phyloP scores from a whole-genome alignment of 2,888 invertebrate species.

The Eristalis arbustorum region DNA sequence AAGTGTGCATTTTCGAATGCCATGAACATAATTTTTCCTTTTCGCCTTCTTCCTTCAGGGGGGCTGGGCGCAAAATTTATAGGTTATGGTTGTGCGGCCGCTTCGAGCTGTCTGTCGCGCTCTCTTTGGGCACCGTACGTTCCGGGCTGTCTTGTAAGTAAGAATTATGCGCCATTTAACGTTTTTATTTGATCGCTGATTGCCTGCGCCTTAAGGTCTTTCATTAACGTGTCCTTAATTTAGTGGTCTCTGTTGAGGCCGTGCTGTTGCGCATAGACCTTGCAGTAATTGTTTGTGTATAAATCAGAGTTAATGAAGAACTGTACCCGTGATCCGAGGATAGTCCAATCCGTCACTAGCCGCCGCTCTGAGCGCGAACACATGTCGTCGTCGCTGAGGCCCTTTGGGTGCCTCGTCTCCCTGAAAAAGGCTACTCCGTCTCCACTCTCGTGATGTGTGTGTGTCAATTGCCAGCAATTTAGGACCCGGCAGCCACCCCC shows the following conservation, averaged over 20 bases:
- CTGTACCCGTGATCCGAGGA: conserved; percentile 41
- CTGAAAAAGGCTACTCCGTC: conserved; percentile 6
- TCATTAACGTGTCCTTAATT: conserved; percentile 67
- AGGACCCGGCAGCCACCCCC: conserved; percentile 15
- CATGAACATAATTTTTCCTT: conserved; percentile 64
- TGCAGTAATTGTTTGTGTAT: conserved; percentile 50
- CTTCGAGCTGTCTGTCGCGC: conserved; percentile 40
- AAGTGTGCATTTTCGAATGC: conserved; percentile 67
- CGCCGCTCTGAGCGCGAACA: conserved; percentile 25
- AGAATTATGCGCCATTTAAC: conserved; percentile 72
- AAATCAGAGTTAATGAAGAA: conserved; percentile 57
- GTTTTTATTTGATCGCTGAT: conserved; percentile 73
- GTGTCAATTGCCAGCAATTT: conserved; percentile 72
- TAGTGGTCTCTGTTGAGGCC: conserved; percentile 39
- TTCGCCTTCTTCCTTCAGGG: conserved; percentile 52
- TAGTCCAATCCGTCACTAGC: conserved; percentile 39
- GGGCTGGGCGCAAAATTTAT: conserved; percentile 60
- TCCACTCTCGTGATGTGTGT: conserved; percentile 57
- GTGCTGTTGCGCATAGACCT: conserved; percentile 19
- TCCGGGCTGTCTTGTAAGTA: conserved; percentile 69
- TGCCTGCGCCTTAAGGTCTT: conserved; percentile 66
- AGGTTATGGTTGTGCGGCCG: conserved; percentile 61
- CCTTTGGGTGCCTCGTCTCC: conserved; percentile 34
- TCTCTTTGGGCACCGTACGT: conserved; percentile 19
- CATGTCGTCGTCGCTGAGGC: conserved; percentile 29